Evolutionary conservation across 2,797 vertebrate genomes (phyloP).

Genomic region (Lateolabrax maculatus): DNA sequence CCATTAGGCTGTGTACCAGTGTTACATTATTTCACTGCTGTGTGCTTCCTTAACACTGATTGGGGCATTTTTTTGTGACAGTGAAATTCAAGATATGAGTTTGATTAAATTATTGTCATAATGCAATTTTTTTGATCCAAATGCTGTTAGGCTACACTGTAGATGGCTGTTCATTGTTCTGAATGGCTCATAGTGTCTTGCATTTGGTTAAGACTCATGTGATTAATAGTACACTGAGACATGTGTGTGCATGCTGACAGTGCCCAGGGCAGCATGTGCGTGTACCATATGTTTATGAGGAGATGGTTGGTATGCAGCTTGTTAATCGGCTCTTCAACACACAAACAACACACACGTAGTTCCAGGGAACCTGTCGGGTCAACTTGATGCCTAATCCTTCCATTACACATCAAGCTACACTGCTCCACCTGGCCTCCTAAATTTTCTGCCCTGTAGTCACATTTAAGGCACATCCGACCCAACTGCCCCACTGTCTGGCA

Average conservation of each 20-base stretch:
- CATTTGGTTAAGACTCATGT: not conserved
- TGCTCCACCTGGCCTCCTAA: constrained; percentile 44
- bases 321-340: constrained; percentile 77
- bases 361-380: constrained; percentile 47
- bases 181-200: constrained; percentile 8
- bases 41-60: not conserved
- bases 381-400: constrained; percentile 67
- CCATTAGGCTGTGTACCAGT: not conserved
- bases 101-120: not conserved
- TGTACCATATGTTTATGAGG: constrained; percentile 75
- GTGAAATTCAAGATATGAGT: not conserved
- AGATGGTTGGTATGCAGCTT: constrained; percentile 48
- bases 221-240: constrained; percentile 8
- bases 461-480: not conserved
- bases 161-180: not conserved
- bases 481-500: not conserved
- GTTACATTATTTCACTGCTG: not conserved
- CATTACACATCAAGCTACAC: constrained; percentile 43
- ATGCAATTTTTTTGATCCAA: not conserved
- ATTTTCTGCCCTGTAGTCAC: constrained; percentile 13
- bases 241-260: constrained; percentile 49
- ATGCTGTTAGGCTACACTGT: not conserved
- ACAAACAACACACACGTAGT: constrained; percentile 65
- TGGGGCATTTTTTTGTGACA: not conserved
- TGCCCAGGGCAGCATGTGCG: constrained; percentile 66